A percentile compares a stretch with the other conserved stretches of the same genome.
Evolutionary conservation across 2,888 invertebrate genomes (phyloP).

Genomic region (Agonopterix subpropinquella): DNA sequence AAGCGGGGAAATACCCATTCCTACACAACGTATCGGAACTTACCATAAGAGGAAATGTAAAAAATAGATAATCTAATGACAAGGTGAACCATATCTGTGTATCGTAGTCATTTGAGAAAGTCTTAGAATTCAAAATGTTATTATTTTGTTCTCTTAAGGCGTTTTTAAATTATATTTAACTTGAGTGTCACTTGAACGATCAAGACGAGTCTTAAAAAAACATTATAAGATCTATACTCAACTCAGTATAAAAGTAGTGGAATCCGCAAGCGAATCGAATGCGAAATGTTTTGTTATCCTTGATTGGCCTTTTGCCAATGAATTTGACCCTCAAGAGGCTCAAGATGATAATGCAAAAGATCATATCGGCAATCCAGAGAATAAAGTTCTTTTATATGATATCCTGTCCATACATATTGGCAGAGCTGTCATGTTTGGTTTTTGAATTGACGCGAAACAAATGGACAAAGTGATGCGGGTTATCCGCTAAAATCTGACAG

Average conservation of each 20-base stretch:
- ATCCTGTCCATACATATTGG: constrained; percentile 15
- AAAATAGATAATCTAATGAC: too few relatives aligned
- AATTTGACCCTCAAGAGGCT: constrained; percentile 18
- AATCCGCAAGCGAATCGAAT: constrained; percentile 2
- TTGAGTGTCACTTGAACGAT: neutral
- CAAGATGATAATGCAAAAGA: constrained; percentile 19
- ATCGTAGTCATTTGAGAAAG: too few relatives aligned
- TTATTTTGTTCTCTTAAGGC: too few relatives aligned
- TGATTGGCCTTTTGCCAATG: constrained; percentile 18
- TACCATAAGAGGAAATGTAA: too few relatives aligned
- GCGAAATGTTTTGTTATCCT: constrained; percentile 10
- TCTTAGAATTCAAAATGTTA: too few relatives aligned
- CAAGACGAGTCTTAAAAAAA: neutral
- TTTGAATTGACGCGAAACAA: constrained; percentile 9
- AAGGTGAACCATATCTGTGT: too few relatives aligned
- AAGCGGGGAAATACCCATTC: neutral
- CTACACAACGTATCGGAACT: too few relatives aligned
- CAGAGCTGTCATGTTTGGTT: constrained; percentile 27
- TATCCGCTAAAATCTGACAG: neutral
- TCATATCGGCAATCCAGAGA: neutral
- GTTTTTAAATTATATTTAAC: neutral
- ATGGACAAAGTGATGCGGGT: constrained; percentile 7
- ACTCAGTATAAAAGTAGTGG: too few relatives aligned
- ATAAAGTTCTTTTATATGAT: neutral
- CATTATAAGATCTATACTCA: neutral